A percentile compares a stretch with the other conserved stretches of the same genome.
Conservation (phyloP, 2,888 invertebrate species). For the Lithophane semibrunnea region DNA sequence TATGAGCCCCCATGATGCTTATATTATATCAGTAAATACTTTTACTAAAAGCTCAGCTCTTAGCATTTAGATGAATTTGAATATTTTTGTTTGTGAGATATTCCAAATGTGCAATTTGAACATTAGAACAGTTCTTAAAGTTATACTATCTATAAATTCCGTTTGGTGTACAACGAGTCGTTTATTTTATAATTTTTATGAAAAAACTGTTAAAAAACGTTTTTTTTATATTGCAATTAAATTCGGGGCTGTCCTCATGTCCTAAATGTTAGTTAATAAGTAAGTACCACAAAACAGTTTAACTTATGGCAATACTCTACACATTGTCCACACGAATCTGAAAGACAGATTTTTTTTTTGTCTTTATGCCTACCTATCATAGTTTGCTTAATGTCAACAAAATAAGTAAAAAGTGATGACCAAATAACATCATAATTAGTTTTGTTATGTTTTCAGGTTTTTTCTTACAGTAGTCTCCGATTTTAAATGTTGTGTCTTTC, state of each 20-base stretch:
- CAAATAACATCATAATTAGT: background rate
- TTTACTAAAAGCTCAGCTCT: conserved; percentile 79
- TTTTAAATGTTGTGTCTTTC: background rate
- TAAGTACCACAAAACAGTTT: conserved; percentile 11
- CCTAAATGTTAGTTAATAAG: conserved; percentile 5
- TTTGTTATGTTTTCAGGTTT: background rate
- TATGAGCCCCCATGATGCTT: conserved; percentile 61
- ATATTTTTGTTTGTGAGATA: conserved; percentile 70
- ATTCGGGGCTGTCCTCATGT: conserved; percentile 13
- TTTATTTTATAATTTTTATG: conserved; percentile 28
- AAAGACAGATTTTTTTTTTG: conserved; percentile 12
- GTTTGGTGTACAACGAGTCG: conserved; percentile 45
- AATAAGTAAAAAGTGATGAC: background rate
- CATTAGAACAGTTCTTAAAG: conserved; percentile 66
- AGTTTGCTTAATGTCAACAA: conserved; percentile 26
- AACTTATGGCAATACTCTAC: conserved; percentile 5
- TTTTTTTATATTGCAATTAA: conserved; percentile 24
- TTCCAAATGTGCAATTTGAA: conserved; percentile 75
- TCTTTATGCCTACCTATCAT: background rate
- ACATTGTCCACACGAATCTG: conserved; percentile 27
- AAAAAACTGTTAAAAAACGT: conserved; percentile 21
- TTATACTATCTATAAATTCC: conserved; percentile 64
- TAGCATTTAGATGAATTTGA: conserved; percentile 71
- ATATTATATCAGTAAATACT: conserved; percentile 69
- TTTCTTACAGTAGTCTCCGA: background rate